These are phyloP conservation scores for Sylvia atricapilla DNA, from an alignment of 2,113 vertebrate species.

Conservation along the genomic window DNA sequence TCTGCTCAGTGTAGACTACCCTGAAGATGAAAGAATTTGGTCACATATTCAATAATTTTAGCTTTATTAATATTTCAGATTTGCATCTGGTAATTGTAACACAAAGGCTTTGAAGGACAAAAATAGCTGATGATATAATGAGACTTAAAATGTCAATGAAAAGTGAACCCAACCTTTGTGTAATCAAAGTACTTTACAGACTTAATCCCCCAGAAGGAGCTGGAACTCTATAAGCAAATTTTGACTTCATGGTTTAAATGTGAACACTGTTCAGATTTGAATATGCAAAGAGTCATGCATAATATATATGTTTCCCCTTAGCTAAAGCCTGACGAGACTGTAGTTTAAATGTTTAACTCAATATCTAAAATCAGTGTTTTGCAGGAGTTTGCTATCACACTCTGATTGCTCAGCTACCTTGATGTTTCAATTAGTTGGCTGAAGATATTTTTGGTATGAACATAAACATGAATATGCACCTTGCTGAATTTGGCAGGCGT, in stretches of 20 bases:
- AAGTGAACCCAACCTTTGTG: not conserved
- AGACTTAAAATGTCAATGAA: conserved; percentile 31
- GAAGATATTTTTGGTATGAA: not conserved
- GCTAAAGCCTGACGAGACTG: conserved; percentile 15
- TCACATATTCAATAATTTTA: not conserved
- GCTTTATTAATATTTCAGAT: not conserved
- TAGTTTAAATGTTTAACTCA: not conserved
- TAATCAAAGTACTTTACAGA: not conserved
- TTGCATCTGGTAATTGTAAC: conserved; percentile 28
- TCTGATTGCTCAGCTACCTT: not conserved
- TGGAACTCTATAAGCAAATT: conserved; percentile 3
- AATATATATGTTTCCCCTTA: not conserved
- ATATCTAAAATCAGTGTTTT: not conserved
- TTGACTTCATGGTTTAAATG: conserved; percentile 36
- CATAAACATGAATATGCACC: not conserved
- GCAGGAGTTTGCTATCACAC: not conserved
- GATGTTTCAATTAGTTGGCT: not conserved
- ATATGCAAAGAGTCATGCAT: not conserved
- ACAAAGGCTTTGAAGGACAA: conserved; percentile 11
- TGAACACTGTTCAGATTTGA: conserved; percentile 6
- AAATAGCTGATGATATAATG: conserved; percentile 12
- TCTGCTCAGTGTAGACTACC: fast-evolving
- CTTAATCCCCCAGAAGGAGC: not conserved
- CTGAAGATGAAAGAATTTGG: not conserved
- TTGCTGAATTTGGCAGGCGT: not conserved